Evolutionary conservation across 2,113 vertebrate species (phyloP).

Genomic region (Malurus melanocephalus): DNA sequence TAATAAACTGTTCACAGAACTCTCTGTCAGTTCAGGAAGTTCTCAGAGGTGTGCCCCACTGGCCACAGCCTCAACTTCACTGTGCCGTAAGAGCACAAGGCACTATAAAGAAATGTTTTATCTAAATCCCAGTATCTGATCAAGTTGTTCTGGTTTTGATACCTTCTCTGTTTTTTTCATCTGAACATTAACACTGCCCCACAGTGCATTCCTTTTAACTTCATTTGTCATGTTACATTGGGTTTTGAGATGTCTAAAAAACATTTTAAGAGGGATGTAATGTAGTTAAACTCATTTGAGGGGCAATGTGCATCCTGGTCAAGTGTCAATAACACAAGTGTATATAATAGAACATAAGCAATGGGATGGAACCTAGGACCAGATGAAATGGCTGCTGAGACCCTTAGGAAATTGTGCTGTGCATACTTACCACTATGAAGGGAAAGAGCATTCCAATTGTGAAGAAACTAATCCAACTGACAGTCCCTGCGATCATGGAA

Average conservation of each 20-base stretch:
- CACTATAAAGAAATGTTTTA: background rate
- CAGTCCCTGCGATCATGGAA: conserved; percentile 79
- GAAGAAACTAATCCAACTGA: conserved; percentile 91
- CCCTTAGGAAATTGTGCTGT: background rate
- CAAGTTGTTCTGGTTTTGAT: background rate
- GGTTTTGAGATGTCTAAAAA: background rate
- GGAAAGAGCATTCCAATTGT: conserved; percentile 87
- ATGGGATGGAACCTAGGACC: background rate
- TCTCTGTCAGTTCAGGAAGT: background rate
- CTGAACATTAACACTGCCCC: background rate
- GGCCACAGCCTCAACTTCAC: background rate
- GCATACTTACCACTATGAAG: conserved; percentile 81
- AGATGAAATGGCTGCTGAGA: background rate
- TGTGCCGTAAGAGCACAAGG: background rate
- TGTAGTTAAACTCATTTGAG: background rate
- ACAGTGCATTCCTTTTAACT: background rate
- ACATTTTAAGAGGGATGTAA: background rate
- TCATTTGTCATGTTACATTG: background rate
- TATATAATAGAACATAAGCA: background rate
- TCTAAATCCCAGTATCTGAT: background rate
- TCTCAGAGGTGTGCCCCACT: background rate
- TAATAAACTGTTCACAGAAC: background rate
- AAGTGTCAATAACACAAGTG: background rate
- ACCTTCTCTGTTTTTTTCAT: background rate
- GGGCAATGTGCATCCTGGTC: background rate